Conservation (phyloP, 2,113 vertebrate genomes). For the Lichenostomus cassidix region DNA sequence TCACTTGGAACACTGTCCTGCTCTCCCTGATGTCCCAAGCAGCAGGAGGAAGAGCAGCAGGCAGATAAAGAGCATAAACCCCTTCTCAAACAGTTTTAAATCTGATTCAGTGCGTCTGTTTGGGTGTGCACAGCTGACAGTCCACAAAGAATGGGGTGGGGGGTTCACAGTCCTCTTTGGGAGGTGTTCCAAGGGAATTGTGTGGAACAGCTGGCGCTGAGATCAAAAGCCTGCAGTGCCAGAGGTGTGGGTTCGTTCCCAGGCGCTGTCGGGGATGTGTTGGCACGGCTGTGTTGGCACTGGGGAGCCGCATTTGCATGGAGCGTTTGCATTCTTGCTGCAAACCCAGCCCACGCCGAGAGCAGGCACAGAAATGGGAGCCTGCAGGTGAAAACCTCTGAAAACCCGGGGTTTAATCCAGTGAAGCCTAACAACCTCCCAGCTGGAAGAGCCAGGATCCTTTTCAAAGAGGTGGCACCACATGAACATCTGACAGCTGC, state of each 20-base stretch:
- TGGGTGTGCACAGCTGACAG: not conserved
- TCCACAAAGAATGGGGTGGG: rapidly evolving
- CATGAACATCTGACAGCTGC: not conserved
- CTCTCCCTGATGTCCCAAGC: not conserved
- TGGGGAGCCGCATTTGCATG: not conserved
- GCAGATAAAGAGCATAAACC: not conserved
- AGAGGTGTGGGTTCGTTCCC: not conserved
- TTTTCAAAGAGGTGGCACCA: not conserved
- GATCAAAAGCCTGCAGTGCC: not conserved
- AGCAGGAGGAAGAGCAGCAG: not conserved
- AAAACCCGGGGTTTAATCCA: not conserved
- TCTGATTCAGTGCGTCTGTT: rapidly evolving
- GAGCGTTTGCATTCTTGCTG: not conserved
- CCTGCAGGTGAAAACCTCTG: constrained; percentile 23
- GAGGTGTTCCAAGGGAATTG: not conserved
- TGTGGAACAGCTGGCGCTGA: not conserved
- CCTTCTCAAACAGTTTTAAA: not conserved
- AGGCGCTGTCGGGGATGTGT: not conserved
- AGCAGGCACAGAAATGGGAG: not conserved
- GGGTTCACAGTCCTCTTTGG: rapidly evolving
- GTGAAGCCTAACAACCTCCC: not conserved
- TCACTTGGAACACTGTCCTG: not conserved
- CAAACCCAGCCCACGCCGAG: not conserved
- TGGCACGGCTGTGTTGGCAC: not conserved
- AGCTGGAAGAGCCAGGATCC: not conserved